Conservation (phyloP, 2,888 invertebrate species). For the Amphipyra tragopoginis region DNA sequence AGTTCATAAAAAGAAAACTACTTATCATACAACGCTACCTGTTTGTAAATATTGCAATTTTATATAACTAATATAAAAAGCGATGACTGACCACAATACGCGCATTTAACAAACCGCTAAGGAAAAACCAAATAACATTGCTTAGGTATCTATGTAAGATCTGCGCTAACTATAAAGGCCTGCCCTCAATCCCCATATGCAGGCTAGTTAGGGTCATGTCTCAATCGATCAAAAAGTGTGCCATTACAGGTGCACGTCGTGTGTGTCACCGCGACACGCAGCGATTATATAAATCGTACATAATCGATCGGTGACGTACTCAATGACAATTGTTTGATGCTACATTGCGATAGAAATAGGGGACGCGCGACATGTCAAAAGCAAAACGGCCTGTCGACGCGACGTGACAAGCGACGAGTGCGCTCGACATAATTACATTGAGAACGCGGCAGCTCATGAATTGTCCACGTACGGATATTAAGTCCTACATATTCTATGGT, state of each 20-base stretch:
- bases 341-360: slow-evolving; percentile 41
- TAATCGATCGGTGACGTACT: slow-evolving; percentile 56
- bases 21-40: neutral
- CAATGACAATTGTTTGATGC: slow-evolving; percentile 38
- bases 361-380: slow-evolving; percentile 22
- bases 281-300: slow-evolving; percentile 66
- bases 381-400: slow-evolving; percentile 15
- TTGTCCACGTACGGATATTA: no score
- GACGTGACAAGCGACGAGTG: slow-evolving; percentile 27
- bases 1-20: neutral
- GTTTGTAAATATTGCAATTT: slow-evolving; percentile 5
- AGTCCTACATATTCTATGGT: no score
- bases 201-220: slow-evolving; percentile 50
- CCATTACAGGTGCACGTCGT: slow-evolving; percentile 59
- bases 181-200: slow-evolving; percentile 48
- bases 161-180: slow-evolving; percentile 34
- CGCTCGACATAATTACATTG: slow-evolving; percentile 3
- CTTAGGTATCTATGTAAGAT: slow-evolving; percentile 22
- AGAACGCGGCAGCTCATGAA: slow-evolving; percentile 2
- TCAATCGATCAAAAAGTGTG: slow-evolving; percentile 58
- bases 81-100: slow-evolving; percentile 13
- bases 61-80: slow-evolving; percentile 17
- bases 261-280: slow-evolving; percentile 38
- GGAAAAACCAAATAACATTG: slow-evolving; percentile 30
- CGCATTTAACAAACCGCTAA: neutral